phyloP scores from a whole-genome alignment of 2,888 invertebrate genomes.

The Strigamia crassipes region DNA sequence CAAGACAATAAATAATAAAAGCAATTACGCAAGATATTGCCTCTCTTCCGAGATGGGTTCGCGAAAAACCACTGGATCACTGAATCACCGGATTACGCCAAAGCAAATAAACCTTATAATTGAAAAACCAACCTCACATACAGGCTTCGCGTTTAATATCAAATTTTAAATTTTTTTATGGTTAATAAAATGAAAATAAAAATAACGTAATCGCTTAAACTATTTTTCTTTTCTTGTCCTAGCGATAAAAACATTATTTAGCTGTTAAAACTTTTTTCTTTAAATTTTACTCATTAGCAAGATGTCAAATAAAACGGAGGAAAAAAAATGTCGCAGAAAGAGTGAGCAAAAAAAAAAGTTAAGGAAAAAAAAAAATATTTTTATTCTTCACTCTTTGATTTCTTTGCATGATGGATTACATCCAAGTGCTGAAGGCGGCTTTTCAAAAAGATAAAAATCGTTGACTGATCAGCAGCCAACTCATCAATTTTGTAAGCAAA shows the following conservation, averaged over 20 bases:
- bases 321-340: neutral
- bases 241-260: neutral
- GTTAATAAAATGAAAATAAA: neutral
- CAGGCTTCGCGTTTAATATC: neutral
- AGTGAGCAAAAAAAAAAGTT: neutral
- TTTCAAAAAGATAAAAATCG: constrained; percentile 29
- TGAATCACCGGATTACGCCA: constrained; percentile 1
- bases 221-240: neutral
- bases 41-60: neutral
- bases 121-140: neutral
- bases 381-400: constrained; percentile 15
- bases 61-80: neutral
- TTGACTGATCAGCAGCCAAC: constrained; percentile 31
- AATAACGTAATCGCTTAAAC: neutral
- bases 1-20: constrained; percentile 24
- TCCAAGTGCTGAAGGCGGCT: constrained; percentile 29
- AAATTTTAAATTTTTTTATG: neutral
- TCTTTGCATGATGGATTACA: constrained; percentile 32
- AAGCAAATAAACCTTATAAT: constrained; percentile 1
- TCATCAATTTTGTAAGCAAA: constrained; percentile 24
- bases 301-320: neutral
- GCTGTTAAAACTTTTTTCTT: neutral
- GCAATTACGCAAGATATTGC: constrained; percentile 27
- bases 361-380: neutral
- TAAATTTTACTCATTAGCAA: neutral